Percentiles rank a stretch among this genome's conserved stretches.
Conservation (phyloP, 2,797 vertebrate genomes). For the Ispidina picta region DNA sequence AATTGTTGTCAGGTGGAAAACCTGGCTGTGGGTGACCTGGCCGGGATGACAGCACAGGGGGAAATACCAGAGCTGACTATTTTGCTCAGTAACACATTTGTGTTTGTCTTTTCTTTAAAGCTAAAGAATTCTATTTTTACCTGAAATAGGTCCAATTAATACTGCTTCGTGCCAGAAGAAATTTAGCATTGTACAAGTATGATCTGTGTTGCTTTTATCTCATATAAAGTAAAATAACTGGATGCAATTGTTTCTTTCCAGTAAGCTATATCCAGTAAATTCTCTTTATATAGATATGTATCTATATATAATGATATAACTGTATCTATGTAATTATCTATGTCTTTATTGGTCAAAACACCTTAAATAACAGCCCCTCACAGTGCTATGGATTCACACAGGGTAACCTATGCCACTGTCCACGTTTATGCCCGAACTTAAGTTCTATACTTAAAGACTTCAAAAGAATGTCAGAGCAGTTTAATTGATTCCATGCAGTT, state of each 20-base stretch:
- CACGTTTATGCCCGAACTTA: not conserved
- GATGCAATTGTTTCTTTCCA: conserved; percentile 55
- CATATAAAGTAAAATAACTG: conserved; percentile 44
- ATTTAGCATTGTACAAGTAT: conserved; percentile 37
- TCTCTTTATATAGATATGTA: too few species aligned
- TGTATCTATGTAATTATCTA: too few species aligned
- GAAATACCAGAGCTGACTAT: not conserved
- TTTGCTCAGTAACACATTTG: conserved; percentile 25
- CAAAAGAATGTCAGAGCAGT: not conserved
- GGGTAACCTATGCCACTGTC: not conserved
- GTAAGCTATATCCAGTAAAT: not conserved
- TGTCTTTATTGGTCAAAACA: not conserved
- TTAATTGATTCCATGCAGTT: conserved; percentile 27
- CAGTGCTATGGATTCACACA: not conserved
- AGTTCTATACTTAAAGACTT: not conserved
- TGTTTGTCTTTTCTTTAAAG: conserved; percentile 48
- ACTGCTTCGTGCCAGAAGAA: conserved; percentile 44
- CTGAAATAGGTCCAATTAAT: conserved; percentile 41
- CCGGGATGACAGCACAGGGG: not conserved
- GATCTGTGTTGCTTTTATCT: conserved; percentile 30
- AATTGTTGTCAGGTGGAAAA: not conserved
- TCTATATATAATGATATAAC: too few species aligned
- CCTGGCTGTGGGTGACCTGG: not conserved
- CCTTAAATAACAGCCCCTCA: not conserved
- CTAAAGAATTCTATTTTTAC: conserved; percentile 48